A percentile compares a stretch with the other conserved stretches of the same genome.
Conservation (phyloP, 1,140 invertebrate species). For the Eubasilissa regina region DNA sequence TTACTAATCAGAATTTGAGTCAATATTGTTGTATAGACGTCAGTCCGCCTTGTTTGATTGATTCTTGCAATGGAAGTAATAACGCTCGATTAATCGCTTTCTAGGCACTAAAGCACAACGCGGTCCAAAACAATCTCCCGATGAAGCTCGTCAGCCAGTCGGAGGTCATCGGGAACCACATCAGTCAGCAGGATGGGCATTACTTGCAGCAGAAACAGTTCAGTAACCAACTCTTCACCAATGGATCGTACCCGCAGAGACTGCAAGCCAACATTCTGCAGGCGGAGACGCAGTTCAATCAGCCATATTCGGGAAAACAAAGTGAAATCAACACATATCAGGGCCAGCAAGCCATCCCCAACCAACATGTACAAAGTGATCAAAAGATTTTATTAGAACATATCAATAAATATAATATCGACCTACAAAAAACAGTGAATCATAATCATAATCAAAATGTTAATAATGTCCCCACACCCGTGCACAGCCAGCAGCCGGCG, state of each 20-base stretch:
- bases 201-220: constrained; percentile 68
- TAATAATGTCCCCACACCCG: constrained; percentile 53
- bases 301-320: constrained; percentile 67
- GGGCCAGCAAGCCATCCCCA: constrained; percentile 67
- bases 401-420: constrained; percentile 65
- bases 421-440: constrained; percentile 57
- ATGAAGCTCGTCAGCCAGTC: constrained; percentile 71
- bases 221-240: constrained; percentile 56
- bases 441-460: constrained; percentile 56
- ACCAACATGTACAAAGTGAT: constrained; percentile 62
- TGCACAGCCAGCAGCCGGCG: constrained; percentile 65
- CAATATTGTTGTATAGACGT: constrained; percentile 21
- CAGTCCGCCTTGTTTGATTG: not conserved
- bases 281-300: constrained; percentile 54
- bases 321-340: constrained; percentile 63
- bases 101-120: constrained; percentile 70
- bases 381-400: constrained; percentile 69
- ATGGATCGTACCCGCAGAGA: constrained; percentile 65
- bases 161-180: constrained; percentile 68
- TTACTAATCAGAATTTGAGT: not conserved
- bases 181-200: constrained; percentile 70
- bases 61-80: not conserved
- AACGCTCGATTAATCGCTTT: not conserved
- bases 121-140: constrained; percentile 70
- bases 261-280: constrained; percentile 66